Percentiles rank a stretch among this genome's conserved stretches.
These are phyloP conservation scores for Microcebus murinus DNA, from an alignment of 2,113 vertebrate genomes.

Conservation along the genomic window DNA sequence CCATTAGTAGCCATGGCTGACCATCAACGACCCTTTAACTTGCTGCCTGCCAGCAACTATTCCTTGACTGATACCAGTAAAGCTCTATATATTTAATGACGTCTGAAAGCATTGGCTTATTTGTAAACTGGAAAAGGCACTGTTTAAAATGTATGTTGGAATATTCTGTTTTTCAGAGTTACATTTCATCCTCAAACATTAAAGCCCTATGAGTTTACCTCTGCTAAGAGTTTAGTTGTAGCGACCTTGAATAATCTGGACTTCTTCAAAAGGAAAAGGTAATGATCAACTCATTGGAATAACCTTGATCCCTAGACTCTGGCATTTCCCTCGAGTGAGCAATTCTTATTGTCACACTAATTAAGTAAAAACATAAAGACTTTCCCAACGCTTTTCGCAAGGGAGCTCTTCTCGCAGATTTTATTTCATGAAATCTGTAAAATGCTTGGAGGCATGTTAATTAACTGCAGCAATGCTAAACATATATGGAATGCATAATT, in stretches of 20 bases:
- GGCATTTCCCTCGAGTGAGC: neutral
- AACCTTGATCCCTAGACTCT: constrained; percentile 30
- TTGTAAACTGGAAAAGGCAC: neutral
- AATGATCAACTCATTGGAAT: constrained; percentile 5
- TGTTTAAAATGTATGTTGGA: neutral
- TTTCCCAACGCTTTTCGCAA: neutral
- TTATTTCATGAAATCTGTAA: constrained; percentile 63
- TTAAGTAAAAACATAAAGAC: constrained; percentile 71
- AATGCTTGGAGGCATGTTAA: constrained; percentile 67
- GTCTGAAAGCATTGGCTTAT: neutral
- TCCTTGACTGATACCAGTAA: neutral
- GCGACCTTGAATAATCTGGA: neutral
- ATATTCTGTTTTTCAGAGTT: neutral
- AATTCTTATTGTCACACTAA: constrained; percentile 65
- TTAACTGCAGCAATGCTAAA: constrained; percentile 45
- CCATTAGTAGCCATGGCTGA: neutral
- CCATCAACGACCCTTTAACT: neutral
- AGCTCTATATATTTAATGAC: neutral
- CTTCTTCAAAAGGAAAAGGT: constrained; percentile 15
- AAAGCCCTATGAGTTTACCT: neutral
- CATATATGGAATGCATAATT: constrained; percentile 64
- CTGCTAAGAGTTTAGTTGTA: neutral
- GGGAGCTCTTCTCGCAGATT: constrained; percentile 50
- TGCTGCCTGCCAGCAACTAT: neutral
- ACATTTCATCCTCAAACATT: neutral